Evolutionary conservation across 2,113 vertebrate species (phyloP).

Genomic region (Mesitornis unicolor): DNA sequence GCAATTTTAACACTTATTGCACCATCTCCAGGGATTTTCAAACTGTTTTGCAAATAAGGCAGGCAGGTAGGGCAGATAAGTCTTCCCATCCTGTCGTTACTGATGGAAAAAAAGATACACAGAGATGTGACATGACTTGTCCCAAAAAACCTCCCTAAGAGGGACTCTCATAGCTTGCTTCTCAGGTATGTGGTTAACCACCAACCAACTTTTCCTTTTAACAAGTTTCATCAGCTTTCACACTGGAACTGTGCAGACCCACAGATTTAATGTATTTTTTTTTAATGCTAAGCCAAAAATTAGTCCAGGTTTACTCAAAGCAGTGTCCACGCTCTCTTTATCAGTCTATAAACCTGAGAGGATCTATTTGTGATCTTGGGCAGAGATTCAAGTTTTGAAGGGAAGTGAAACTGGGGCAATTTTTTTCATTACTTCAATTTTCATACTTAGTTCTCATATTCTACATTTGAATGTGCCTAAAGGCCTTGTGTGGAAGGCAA

Average conservation of each 20-base stretch:
- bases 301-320: background rate
- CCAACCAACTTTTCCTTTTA: background rate
- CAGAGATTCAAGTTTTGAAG: background rate
- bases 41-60: background rate
- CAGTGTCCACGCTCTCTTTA: background rate
- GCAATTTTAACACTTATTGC: background rate
- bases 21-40: background rate
- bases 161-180: background rate
- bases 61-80: background rate
- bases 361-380: background rate
- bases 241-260: background rate
- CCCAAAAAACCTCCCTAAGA: background rate
- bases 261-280: background rate
- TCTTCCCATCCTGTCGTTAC: constrained; percentile 6
- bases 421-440: background rate
- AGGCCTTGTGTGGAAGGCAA: background rate
- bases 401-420: background rate
- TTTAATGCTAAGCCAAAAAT: background rate
- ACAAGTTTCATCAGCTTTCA: background rate
- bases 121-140: constrained; percentile 18
- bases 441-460: background rate
- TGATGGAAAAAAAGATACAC: constrained; percentile 1
- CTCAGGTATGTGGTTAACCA: background rate
- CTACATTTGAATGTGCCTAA: background rate
- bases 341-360: background rate